A percentile compares a stretch with the other conserved stretches of the same genome.
phyloP scores from a whole-genome alignment of 2,888 invertebrate species.

The Himalopsyche japonica region DNA sequence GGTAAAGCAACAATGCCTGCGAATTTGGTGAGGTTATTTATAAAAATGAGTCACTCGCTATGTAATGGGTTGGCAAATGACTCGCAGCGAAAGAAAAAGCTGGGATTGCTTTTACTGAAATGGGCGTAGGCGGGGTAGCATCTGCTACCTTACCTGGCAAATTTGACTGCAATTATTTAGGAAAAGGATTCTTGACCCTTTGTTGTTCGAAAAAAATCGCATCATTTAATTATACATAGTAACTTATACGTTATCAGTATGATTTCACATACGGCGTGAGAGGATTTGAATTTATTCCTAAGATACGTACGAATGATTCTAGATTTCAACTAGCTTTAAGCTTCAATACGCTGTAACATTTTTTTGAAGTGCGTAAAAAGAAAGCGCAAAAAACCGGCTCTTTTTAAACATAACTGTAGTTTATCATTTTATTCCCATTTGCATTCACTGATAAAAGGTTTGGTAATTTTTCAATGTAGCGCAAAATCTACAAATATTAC shows the following conservation, averaged over 20 bases:
- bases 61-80: background rate
- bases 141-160: background rate
- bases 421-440: no score
- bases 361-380: no score
- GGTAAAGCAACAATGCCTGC: background rate
- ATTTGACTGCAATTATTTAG: background rate
- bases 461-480: no score
- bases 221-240: background rate
- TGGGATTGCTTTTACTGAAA: background rate
- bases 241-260: background rate
- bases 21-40: background rate
- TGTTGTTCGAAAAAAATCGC: background rate
- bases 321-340: background rate
- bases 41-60: background rate
- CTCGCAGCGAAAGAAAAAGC: background rate
- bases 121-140: background rate
- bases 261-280: background rate
- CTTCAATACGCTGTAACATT: no score
- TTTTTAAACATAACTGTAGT: no score
- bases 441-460: no score
- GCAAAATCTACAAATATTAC: no score
- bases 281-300: background rate
- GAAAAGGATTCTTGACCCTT: background rate
- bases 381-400: no score
- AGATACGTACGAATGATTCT: background rate